phyloP scores from a whole-genome alignment of 2,888 invertebrate genomes.

The Xylocampa areola region DNA sequence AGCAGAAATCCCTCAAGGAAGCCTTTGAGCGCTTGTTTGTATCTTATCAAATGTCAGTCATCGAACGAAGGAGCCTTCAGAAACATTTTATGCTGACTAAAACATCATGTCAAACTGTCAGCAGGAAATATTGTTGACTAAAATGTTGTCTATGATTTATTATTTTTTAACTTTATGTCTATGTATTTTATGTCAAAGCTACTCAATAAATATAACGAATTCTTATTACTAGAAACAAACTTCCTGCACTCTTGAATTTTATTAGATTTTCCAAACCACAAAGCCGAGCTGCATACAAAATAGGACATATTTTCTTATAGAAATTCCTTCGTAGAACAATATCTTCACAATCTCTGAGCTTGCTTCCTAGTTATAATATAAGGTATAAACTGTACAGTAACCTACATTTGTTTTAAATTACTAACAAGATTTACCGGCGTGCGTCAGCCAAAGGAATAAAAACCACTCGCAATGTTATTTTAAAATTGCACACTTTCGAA shows the following conservation, averaged over 20 bases:
- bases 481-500: conserved; percentile 24
- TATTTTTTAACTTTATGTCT: conserved; percentile 8
- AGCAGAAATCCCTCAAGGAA: no score
- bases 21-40: background rate
- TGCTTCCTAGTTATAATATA: no score
- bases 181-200: conserved; percentile 1
- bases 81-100: conserved; percentile 15
- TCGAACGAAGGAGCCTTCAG: no score
- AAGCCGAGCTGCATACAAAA: conserved; percentile 20
- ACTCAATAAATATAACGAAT: no score
- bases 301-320: conserved; percentile 19
- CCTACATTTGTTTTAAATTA: conserved; percentile 53
- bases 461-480: conserved; percentile 33
- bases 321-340: conserved; percentile 30
- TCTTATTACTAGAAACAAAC: background rate
- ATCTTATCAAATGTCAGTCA: conserved; percentile 23
- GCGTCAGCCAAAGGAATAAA: conserved; percentile 18
- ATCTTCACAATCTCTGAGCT: conserved; percentile 36
- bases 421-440: conserved; percentile 48
- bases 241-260: conserved; percentile 17
- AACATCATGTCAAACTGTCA: conserved; percentile 11
- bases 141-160: conserved; percentile 5
- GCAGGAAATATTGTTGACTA: conserved; percentile 3
- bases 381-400: conserved; percentile 16
- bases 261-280: conserved; percentile 6